Evolutionary conservation across 2,888 invertebrate species (phyloP).

Genomic region (Rugalucina vietnamica): DNA sequence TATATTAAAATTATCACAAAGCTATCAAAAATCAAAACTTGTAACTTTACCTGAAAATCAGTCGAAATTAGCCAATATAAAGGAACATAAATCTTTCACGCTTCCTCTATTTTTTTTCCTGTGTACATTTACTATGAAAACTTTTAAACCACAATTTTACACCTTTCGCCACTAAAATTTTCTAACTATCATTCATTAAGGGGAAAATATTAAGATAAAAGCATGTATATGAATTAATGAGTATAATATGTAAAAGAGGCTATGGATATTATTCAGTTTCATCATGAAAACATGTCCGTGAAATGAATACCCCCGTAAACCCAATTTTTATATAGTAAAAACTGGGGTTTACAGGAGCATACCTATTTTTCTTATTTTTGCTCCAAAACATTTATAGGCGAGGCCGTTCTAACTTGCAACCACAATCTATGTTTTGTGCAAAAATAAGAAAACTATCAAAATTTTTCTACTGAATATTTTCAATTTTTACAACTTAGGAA

Average conservation of each 20-base stretch:
- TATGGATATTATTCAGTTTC: conserved; percentile 2
- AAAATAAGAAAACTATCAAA: no score
- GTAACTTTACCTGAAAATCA: conserved; percentile 14
- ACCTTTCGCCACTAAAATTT: neutral
- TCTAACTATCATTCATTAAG: neutral
- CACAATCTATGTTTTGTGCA: no score
- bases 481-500: no score
- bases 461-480: no score
- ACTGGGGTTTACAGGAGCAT: no score
- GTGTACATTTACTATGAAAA: neutral
- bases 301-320: no score
- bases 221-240: conserved; percentile 12
- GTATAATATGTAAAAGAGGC: neutral
- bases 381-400: no score
- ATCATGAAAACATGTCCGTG: no score
- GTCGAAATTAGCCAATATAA: neutral
- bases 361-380: no score
- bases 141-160: neutral
- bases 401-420: no score
- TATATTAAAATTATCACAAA: neutral
- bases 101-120: neutral
- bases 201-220: neutral
- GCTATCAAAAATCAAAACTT: neutral
- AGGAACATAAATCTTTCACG: neutral
- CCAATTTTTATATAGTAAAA: no score